These are phyloP conservation scores for Hypselothyrea guttata DNA, from an alignment of 2,888 invertebrate genomes.

Conservation along the genomic window DNA sequence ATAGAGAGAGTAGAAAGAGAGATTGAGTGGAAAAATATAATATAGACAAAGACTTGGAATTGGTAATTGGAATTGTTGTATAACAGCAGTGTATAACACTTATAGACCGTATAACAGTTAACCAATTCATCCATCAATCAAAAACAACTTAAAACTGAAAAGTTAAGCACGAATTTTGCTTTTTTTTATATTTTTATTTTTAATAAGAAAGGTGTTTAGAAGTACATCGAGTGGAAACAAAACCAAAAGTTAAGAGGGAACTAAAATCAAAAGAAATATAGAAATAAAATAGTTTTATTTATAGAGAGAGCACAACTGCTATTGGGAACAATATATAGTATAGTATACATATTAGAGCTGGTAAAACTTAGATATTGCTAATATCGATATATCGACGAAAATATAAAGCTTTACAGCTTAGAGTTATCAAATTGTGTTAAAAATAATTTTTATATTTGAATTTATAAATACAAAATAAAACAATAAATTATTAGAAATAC, in stretches of 20 bases:
- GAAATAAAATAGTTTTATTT: neutral
- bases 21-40: constrained; percentile 9
- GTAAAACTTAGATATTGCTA: too few relatives aligned
- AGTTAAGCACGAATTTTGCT: constrained; percentile 30
- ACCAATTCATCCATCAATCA: constrained; percentile 43
- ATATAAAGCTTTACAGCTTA: too few relatives aligned
- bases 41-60: constrained; percentile 20
- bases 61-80: constrained; percentile 15
- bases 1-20: constrained; percentile 7
- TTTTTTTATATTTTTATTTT: constrained; percentile 1
- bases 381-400: too few relatives aligned
- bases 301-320: constrained; percentile 21
- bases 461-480: too few relatives aligned
- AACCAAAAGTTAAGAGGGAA: constrained; percentile 1
- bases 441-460: too few relatives aligned
- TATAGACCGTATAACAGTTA: constrained; percentile 60
- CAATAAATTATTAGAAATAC: too few relatives aligned
- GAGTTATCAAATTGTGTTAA: too few relatives aligned
- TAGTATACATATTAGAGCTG: too few relatives aligned
- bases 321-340: constrained; percentile 33
- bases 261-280: constrained; percentile 4
- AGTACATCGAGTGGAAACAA: constrained; percentile 16
- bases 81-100: constrained; percentile 46
- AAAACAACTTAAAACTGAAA: constrained; percentile 39
- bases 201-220: constrained; percentile 9